Evolutionary conservation across 2,797 vertebrate species (phyloP).

Genomic region (Acipenser oxyrinchus): DNA sequence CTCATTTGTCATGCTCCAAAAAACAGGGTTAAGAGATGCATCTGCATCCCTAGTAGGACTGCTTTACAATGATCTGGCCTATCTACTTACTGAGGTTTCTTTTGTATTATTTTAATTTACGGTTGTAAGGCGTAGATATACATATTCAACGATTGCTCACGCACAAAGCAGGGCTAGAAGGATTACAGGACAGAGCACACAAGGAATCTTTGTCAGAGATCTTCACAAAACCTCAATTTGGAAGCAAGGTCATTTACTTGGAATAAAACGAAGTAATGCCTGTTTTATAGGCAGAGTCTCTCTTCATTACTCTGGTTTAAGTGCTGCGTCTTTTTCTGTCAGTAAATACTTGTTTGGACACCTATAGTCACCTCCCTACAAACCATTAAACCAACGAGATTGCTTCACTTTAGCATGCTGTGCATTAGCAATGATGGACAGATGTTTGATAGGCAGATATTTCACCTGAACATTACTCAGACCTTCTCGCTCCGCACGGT

Average conservation of each 20-base stretch:
- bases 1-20: neutral
- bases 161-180: neutral
- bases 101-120: neutral
- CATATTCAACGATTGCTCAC: neutral
- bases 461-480: no score
- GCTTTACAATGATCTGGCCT: neutral
- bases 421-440: neutral
- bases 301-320: neutral
- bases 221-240: conserved; percentile 3
- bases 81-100: neutral
- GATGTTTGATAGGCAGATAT: no score
- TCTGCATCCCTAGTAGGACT: neutral
- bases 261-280: neutral
- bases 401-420: neutral
- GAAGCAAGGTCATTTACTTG: neutral
- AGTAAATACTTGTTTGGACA: neutral
- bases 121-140: neutral
- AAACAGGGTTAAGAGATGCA: conserved; percentile 6
- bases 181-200: neutral
- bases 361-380: neutral
- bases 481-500: neutral
- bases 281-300: neutral
- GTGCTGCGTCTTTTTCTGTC: neutral
- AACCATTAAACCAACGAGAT: neutral
- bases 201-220: neutral